Base-by-base conservation (phyloP, 2,113 vertebrate genomes). In the Lophotis ruficrista region DNA sequence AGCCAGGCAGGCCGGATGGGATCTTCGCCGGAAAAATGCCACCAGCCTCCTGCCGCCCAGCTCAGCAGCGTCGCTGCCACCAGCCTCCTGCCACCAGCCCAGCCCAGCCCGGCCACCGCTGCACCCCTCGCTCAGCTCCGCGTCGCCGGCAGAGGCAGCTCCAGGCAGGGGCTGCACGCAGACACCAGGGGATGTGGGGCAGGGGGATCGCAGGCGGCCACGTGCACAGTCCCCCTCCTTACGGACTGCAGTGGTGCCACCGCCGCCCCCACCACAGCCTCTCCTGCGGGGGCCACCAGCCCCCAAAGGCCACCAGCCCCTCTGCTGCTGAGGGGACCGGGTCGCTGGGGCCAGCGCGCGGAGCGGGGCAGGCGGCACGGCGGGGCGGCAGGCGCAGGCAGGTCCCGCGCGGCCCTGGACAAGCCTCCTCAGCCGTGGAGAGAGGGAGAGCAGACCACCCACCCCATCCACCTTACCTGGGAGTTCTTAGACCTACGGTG, bases 401-500 rank as follows among this genome's bases (percentile, higher is more conserved):
- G 88, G 53, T 47, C 78, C 82, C 1, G 0, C 60, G 6, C 0
- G 0, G 4, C 81, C 78, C 70, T 35, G n/a, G 56, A 35, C 25
- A 57, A 93, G 66, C 50, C 70, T 87, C 70, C 82, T 62, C 4
- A 62, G 70, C 45, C 37, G 73, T 25, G 3, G 4, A 58, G 62
- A 87, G 57, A 65, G 23, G 54, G 35, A 88, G 66, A 91, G 38
- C 33, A 25, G 68, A 88, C 85, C 94, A 86, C 61, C 88, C 86
- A 71, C 15, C 65, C 69, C 88, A 60, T 60, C 88, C 95, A 88
- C 95, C 96, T 96, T 96, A 96, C 96, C 96, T 96, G 96, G 64
- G 56, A 81, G 88, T 16, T 96, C 85, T 95, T 95, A 96, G 92
- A 97, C 89, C 90, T 97, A 96, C 37, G 83, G 92, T 96, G 95